Conservation (phyloP, 2,888 invertebrate genomes). For the Eupithecia abbreviata region DNA sequence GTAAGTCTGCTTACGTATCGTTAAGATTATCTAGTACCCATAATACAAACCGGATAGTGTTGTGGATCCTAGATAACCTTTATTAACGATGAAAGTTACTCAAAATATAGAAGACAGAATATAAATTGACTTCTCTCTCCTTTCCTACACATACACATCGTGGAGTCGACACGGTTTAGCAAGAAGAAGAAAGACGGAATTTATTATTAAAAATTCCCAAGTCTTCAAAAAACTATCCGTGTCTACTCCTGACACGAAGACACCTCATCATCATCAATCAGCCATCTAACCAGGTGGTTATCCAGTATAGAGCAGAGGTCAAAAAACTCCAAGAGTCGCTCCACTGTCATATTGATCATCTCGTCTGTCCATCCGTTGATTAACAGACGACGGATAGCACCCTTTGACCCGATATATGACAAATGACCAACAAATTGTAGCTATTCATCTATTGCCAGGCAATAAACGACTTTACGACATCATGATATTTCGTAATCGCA, state of each 20-base stretch:
- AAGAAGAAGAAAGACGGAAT: not conserved
- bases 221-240: not conserved
- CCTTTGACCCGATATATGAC: conserved; percentile 71
- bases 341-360: conserved; percentile 67
- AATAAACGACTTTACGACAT: conserved; percentile 39
- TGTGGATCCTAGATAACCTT: no score
- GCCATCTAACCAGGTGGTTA: conserved; percentile 21
- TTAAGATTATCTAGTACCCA: no score
- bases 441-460: conserved; percentile 40
- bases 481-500: no score
- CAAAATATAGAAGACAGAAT: no score
- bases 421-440: conserved; percentile 67
- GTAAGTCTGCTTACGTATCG: no score
- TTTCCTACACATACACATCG: no score
- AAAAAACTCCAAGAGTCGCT: conserved; percentile 43
- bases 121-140: no score
- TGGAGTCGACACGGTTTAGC: not conserved
- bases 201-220: not conserved
- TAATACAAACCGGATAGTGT: no score
- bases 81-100: no score
- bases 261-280: conserved; percentile 26
- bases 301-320: conserved; percentile 29
- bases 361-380: conserved; percentile 66
- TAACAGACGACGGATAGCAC: conserved; percentile 69
- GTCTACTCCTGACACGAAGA: conserved; percentile 16